Base-by-base conservation (phyloP, 2,888 invertebrate genomes). In the Teleiodes luculella region DNA sequence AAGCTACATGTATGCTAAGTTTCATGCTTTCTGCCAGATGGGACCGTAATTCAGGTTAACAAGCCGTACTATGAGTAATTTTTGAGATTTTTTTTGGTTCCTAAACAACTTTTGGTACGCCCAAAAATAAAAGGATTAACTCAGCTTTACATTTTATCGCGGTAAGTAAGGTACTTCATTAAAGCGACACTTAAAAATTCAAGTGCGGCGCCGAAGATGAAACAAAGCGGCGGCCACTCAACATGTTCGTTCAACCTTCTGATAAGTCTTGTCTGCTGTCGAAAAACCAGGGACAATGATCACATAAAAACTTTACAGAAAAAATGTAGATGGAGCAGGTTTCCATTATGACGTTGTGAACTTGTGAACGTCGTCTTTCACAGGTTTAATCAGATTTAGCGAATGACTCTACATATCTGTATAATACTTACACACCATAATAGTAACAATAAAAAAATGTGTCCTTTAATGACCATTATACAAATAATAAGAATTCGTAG, bases 211-310 rank as follows among this genome's bases (percentile, higher is more conserved):
- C 49, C 49, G 14, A 54, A 43, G 48, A 43, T 46, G 66, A 69
- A 78, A 73, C 70, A 74, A 75, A 68, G 74, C 64, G 56, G 67
- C 73, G 73, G 72, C 65, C 69, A 67, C 68, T 72, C 67, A 65
- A 65, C 64, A 66, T 66, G 63, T 60, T 64, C 65, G 63, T 60
- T 64, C 65, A 59, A 61, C 59, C 57, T 61, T 66, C 58, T 63
- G 76, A 76, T 78, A 79, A 76, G 68, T 74, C 76, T 77, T 73
- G 66, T 70, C 70, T 72, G 67, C 70, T 63, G 68, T 63, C 74
- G 67, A 76, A 78, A 66, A 68, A 68, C 72, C 63, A 68, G 63
- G 68, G 70, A 80, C 78, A 78, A 77, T 72, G 75, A 72, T 72
- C 70, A 72, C 68, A 76, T 76, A 79, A 80, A 80, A 81, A 76